A percentile compares a stretch with the other conserved stretches of the same genome.
These are phyloP conservation scores for Cyclina sinensis DNA, from an alignment of 1,140 invertebrate genomes.

Conservation along the genomic window DNA sequence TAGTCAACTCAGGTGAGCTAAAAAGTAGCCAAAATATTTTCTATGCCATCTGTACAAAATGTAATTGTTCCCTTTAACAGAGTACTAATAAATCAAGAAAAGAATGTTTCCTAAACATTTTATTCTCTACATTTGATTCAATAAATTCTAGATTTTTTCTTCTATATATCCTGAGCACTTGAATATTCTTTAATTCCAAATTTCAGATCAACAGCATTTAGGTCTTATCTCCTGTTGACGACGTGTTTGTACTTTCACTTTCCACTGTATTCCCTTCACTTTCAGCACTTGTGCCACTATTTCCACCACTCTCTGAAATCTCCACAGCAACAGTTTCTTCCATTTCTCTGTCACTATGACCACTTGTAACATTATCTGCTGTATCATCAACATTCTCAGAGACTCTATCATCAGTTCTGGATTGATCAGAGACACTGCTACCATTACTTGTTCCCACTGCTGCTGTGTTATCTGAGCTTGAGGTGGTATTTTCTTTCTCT, in stretches of 20 bases:
- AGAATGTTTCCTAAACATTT: no score
- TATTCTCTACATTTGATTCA: no score
- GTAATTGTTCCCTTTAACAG: no score
- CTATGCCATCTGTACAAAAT: no score
- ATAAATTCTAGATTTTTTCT: no score
- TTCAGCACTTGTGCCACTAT: neutral
- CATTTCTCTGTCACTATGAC: neutral
- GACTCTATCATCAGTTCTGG: neutral
- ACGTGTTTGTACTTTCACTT: neutral
- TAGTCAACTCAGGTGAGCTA: no score
- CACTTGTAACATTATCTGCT: neutral
- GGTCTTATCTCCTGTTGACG: neutral
- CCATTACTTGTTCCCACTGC: neutral
- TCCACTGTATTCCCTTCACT: neutral
- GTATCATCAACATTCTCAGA: neutral
- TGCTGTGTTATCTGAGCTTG: neutral
- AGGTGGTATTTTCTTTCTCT: slow-evolving; percentile 26
- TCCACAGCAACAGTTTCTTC: neutral
- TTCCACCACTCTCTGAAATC: neutral
- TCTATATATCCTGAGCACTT: no score
- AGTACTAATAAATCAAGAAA: no score
- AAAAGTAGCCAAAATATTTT: no score
- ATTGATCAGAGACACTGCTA: neutral
- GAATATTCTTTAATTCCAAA: no score
- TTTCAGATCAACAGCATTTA: no score